Evolutionary conservation across 1,140 invertebrate genomes (phyloP), one percentile per base, ranked within the genome.

Genomic region (Gryon sp.): DNA sequence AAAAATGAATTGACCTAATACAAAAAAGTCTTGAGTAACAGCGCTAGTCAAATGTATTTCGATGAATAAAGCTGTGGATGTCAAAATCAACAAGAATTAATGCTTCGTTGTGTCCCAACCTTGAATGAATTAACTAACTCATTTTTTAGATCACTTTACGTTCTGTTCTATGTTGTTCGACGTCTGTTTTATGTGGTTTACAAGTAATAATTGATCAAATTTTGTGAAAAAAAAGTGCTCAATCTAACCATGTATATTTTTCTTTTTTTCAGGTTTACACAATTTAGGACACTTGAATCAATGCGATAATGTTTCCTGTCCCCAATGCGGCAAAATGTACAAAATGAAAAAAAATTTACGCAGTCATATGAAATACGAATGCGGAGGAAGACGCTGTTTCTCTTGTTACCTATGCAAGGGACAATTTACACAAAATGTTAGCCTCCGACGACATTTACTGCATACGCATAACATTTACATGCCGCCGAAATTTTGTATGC

Each of bases 321-420:
- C 85, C 2, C 84, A 88, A 24, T 92, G 91, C 68, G 87, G 86
- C 3, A 86, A 86, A 75, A 75, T 82, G 5, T 92, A 91, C 78
- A 91, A 90, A 72, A 84, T 89, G 43, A 89, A 87, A 79, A 83
- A 83, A 69, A 89, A 86, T 52, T 72, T 92, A 1, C 81, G 80
- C 34, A 88, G 88, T 26, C 91, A 92, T 48, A 81, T 89, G 63
- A 88, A 88, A 34, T 89, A 86, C 62, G 90, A 91, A 46, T 91
- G 90, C 73, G 89, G 90, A 4, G 86, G 86, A 24, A 85, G 87
- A 24, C 85, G 86, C 9, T 86, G 88, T 36, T 90, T 90, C 69
- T 63, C 73, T 5, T 91, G 90, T 70, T 80, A 86, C 6, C 43
- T 89, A 9, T 91, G 90, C 66, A 55, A 65, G n/a, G 68, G 80